These are phyloP conservation scores for Hippopotamus amphibius DNA, from an alignment of 2,113 vertebrate genomes.

Conservation along the genomic window DNA sequence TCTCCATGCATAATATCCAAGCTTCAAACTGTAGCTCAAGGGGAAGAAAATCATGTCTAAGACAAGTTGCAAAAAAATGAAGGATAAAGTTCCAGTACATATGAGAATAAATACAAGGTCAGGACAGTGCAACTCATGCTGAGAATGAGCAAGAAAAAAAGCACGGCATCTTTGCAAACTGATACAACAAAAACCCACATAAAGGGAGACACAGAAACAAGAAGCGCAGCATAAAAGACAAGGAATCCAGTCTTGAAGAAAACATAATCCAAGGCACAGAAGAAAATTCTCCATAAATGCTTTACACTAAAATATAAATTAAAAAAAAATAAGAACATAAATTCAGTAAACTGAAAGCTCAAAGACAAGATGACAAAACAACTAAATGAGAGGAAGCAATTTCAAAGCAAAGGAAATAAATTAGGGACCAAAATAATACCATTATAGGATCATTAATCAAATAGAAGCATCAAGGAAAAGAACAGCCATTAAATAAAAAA, in stretches of 20 bases:
- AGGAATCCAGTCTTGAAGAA: neutral
- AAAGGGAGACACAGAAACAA: neutral
- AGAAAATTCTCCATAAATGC: neutral
- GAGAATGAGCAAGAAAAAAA: constrained; percentile 27
- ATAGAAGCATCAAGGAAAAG: neutral
- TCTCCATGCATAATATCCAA: neutral
- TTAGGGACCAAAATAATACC: neutral
- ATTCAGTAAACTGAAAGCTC: constrained; percentile 31
- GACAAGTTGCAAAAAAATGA: neutral
- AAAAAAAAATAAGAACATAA: neutral
- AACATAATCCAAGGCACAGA: neutral
- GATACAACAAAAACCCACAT: neutral
- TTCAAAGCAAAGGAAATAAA: constrained; percentile 30
- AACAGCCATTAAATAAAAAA: neutral
- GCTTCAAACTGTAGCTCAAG: constrained; percentile 12
- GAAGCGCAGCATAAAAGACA: neutral
- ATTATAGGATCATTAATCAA: neutral
- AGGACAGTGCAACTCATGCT: neutral
- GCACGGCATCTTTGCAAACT: neutral
- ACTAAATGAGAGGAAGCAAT: constrained; percentile 14
- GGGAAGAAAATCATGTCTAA: constrained; percentile 7
- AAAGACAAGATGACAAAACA: constrained; percentile 5
- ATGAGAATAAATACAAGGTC: constrained; percentile 29
- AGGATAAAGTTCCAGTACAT: neutral
- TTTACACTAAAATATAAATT: constrained; percentile 26